Conservation (phyloP, 1,140 invertebrate genomes). For the Mercenaria mercenaria region DNA sequence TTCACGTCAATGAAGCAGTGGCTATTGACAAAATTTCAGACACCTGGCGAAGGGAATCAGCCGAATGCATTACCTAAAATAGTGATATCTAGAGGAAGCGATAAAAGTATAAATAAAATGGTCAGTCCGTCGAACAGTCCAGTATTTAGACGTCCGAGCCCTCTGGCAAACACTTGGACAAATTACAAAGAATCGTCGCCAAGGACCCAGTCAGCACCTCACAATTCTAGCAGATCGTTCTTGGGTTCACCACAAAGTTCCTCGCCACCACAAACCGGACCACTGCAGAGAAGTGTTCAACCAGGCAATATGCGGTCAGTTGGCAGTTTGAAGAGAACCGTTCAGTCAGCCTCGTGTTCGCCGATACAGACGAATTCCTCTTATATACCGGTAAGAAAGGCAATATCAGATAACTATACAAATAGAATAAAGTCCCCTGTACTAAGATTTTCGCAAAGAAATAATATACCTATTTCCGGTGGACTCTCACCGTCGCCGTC, state of each 20-base stretch:
- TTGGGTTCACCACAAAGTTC: neutral
- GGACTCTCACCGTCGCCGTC: neutral
- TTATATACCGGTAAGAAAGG: neutral
- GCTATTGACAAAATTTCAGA: conserved; percentile 17
- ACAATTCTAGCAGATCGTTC: neutral
- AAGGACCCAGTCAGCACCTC: neutral
- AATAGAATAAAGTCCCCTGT: neutral
- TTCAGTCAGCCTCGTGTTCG: neutral
- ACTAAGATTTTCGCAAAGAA: conserved; percentile 20
- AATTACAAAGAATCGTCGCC: neutral
- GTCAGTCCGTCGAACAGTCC: conserved; percentile 3
- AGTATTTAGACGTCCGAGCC: neutral
- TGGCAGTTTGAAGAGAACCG: neutral
- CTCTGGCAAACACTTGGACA: conserved; percentile 19
- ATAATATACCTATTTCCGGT: conserved; percentile 3
- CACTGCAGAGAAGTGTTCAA: neutral
- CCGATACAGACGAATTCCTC: neutral
- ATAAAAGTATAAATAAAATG: conserved; percentile 37
- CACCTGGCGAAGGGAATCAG: neutral
- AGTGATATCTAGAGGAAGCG: conserved; percentile 41
- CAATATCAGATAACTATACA: neutral
- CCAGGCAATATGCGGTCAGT: neutral
- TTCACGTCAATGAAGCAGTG: conserved; percentile 31
- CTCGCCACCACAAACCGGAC: neutral
- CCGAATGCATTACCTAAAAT: conserved; percentile 20